phyloP scores from a whole-genome alignment of 2,888 invertebrate genomes.

The Machimus rusticus region DNA sequence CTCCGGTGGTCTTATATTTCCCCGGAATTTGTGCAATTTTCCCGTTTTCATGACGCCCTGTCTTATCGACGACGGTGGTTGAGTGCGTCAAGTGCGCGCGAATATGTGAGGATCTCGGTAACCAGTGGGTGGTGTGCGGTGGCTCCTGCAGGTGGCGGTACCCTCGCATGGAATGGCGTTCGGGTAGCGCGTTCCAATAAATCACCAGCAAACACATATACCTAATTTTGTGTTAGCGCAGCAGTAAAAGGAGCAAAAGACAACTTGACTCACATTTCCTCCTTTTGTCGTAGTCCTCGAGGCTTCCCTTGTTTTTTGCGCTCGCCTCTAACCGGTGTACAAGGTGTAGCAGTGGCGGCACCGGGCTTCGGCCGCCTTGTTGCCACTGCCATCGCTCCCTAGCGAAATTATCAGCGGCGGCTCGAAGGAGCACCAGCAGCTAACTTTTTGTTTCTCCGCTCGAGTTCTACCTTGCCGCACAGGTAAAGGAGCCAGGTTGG shows the following conservation, averaged over 20 bases:
- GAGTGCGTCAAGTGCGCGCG: not conserved
- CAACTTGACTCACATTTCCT: conserved; percentile 35
- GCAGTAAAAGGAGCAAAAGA: not conserved
- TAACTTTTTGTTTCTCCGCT: not conserved
- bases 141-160: not conserved
- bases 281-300: conserved; percentile 13
- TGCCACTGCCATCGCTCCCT: not conserved
- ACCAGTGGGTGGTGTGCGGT: not conserved
- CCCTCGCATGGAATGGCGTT: not conserved
- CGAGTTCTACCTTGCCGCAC: not conserved
- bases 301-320: not conserved
- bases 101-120: not conserved
- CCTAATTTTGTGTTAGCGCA: conserved; percentile 11
- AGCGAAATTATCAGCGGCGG: not conserved
- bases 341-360: conserved; percentile 4
- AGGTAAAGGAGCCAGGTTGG: not conserved
- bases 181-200: conserved; percentile 6
- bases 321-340: not conserved
- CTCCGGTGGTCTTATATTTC: conserved; percentile 19
- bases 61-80: not conserved
- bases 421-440: not conserved
- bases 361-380: not conserved
- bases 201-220: conserved; percentile 16
- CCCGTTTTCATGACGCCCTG: not conserved
- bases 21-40: conserved; percentile 31